A percentile compares a stretch with the other conserved stretches of the same genome.
Evolutionary conservation across 2,113 vertebrate genomes (phyloP).

Genomic region (Lamprotornis superbus): DNA sequence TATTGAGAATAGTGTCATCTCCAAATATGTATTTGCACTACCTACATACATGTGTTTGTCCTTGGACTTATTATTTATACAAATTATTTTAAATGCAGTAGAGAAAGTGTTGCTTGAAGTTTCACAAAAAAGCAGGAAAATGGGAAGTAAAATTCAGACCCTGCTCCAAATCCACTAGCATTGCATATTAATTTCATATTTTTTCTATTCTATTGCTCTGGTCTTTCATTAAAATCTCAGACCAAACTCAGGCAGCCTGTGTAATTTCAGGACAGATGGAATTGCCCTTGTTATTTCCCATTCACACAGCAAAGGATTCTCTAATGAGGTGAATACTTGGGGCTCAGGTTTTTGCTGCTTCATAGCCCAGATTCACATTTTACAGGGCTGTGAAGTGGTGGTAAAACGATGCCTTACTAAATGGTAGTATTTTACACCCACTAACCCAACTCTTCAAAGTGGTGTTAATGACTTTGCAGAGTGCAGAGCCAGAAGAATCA

Average conservation of each 20-base stretch:
- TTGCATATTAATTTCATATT: neutral
- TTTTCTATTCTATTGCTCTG: neutral
- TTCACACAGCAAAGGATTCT: neutral
- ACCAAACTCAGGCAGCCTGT: neutral
- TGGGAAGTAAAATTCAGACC: neutral
- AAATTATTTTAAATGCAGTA: neutral
- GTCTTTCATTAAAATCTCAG: neutral
- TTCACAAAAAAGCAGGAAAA: neutral
- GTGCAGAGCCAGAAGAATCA: neutral
- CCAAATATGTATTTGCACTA: neutral
- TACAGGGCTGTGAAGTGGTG: neutral
- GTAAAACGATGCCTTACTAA: neutral
- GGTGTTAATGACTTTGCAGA: neutral
- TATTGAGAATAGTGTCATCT: neutral
- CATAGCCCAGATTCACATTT: neutral
- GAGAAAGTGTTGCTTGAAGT: neutral
- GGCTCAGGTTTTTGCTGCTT: neutral
- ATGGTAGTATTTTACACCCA: slow-evolving; percentile 12
- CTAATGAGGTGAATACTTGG: neutral
- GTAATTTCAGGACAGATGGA: neutral
- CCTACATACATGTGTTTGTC: neutral
- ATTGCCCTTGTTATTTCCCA: neutral
- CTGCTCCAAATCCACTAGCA: neutral
- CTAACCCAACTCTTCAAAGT: neutral
- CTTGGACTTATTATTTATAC: neutral